A percentile compares a stretch with the other conserved stretches of the same genome.
These are phyloP conservation scores for Pipistrellus nathusii DNA, from an alignment of 2,797 vertebrate species.

Conservation along the genomic window DNA sequence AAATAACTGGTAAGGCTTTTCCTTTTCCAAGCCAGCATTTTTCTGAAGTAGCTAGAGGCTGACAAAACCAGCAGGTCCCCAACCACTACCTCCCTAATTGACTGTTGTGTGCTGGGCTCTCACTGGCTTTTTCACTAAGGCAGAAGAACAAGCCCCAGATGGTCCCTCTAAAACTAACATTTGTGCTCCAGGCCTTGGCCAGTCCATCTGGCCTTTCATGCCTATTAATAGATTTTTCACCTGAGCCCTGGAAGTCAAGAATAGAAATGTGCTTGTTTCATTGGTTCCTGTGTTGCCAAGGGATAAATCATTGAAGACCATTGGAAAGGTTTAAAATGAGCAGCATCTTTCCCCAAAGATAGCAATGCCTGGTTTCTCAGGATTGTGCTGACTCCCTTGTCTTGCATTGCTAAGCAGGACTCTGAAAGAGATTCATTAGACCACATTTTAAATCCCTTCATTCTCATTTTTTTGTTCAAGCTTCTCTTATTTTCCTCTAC, in stretches of 20 bases:
- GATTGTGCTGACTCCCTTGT: neutral
- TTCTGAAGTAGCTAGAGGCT: neutral
- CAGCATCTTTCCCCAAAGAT: neutral
- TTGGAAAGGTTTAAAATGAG: neutral
- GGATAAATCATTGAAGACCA: slow-evolving; percentile 68
- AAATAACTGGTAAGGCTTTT: neutral
- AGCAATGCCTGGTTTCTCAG: neutral
- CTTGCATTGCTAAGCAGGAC: neutral
- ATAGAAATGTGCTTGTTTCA: slow-evolving; percentile 71
- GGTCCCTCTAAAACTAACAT: slow-evolving; percentile 66
- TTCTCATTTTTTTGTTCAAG: slow-evolving; percentile 37
- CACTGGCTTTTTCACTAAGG: slow-evolving; percentile 62
- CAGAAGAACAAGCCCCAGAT: slow-evolving; percentile 39
- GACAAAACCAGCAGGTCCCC: neutral
- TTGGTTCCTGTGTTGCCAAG: slow-evolving; percentile 54
- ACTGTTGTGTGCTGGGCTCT: slow-evolving; percentile 43
- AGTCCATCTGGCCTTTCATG: slow-evolving; percentile 79
- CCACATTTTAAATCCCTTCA: neutral
- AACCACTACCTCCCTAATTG: neutral
- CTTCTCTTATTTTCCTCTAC: neutral
- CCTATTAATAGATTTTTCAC: slow-evolving; percentile 79
- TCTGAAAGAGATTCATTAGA: slow-evolving; percentile 26
- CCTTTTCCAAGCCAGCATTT: neutral
- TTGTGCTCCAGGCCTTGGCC: slow-evolving; percentile 59
- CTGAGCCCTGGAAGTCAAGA: slow-evolving; percentile 64